Conservation (phyloP, 2,797 vertebrate species). For the Apodemus agrarius region DNA sequence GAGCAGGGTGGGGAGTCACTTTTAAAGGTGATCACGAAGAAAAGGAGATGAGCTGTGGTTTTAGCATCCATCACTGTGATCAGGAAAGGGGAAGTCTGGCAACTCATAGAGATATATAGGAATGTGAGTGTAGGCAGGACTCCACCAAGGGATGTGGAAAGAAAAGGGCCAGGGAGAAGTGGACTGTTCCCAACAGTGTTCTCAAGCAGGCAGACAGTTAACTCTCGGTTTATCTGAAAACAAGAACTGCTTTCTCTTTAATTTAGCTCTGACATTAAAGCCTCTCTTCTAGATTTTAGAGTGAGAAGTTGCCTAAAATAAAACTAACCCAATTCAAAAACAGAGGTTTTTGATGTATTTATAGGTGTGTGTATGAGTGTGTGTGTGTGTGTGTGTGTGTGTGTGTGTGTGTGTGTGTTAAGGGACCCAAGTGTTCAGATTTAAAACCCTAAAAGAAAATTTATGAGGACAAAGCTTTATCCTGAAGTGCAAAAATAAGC, state of each 20-base stretch:
- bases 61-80: background rate
- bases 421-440: background rate
- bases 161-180: background rate
- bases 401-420: background rate
- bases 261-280: slow-evolving; percentile 39
- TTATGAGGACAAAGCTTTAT: background rate
- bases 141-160: background rate
- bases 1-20: rapidly evolving
- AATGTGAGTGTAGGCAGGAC: background rate
- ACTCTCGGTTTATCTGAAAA: slow-evolving; percentile 39
- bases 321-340: slow-evolving; percentile 33
- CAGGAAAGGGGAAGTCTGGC: background rate
- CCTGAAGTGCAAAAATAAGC: background rate
- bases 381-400: background rate
- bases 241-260: background rate
- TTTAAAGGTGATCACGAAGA: background rate
- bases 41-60: background rate
- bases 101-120: background rate
- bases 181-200: background rate
- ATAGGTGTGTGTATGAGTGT: background rate
- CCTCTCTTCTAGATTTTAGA: background rate
- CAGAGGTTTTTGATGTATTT: slow-evolving; percentile 22
- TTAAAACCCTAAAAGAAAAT: slow-evolving; percentile 14
- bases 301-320: slow-evolving; percentile 43
- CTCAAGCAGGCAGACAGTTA: background rate